Percentiles rank a stretch among this genome's conserved stretches.
phyloP scores from a whole-genome alignment of 2,113 vertebrate species.

The Lepus europaeus region DNA sequence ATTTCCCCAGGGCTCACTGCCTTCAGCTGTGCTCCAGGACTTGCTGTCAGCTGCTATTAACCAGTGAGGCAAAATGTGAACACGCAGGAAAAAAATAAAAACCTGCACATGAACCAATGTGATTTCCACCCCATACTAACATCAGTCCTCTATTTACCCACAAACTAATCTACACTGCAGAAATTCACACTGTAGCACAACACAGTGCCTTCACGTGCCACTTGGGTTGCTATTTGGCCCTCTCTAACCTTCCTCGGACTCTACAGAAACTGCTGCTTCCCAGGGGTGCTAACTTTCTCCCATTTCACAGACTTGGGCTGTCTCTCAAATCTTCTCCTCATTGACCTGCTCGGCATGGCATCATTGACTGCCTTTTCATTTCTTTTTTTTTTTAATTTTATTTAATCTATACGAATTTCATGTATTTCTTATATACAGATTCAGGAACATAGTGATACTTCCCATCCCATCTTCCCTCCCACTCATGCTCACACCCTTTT shows the following conservation, averaged over 20 bases:
- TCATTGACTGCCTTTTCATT: neutral
- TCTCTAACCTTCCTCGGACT: neutral
- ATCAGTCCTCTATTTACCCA: neutral
- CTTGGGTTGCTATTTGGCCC: no score
- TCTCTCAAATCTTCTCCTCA: neutral
- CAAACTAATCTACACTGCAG: neutral
- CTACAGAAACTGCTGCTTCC: neutral
- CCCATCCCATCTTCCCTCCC: no score
- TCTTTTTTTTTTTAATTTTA: no score
- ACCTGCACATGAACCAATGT: neutral
- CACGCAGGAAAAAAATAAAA: neutral
- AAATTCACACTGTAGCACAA: neutral
- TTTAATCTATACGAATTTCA: no score
- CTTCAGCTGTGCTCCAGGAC: neutral
- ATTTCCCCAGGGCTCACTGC: neutral
- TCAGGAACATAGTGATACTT: no score
- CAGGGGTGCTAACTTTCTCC: neutral
- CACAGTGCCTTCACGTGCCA: neutral
- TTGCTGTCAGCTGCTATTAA: conserved; percentile 11
- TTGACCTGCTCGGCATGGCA: neutral
- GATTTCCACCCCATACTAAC: neutral
- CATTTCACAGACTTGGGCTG: neutral
- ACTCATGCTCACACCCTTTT: no score
- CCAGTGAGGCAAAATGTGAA: conserved; percentile 20
- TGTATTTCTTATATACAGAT: no score